A percentile compares a stretch with the other conserved stretches of the same genome.
These are phyloP conservation scores for Phyllotreta striolata DNA, from an alignment of 2,888 invertebrate genomes.

Conservation along the genomic window DNA sequence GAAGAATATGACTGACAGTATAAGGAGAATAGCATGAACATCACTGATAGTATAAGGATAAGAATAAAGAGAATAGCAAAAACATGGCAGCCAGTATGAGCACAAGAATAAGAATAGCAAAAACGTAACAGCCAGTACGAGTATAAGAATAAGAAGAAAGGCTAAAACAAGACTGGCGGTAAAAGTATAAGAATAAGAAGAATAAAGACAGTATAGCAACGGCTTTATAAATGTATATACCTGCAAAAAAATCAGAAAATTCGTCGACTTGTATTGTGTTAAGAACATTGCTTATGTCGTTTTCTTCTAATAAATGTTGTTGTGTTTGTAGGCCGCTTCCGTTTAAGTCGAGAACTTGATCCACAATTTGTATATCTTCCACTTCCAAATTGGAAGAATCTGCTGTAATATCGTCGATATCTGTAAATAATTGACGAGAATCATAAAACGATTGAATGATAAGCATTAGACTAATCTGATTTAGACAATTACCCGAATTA, in stretches of 20 bases:
- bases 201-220: neutral
- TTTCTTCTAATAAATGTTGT: constrained; percentile 72
- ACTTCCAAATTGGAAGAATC: constrained; percentile 54
- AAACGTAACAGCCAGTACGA: too few species aligned
- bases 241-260: constrained; percentile 83
- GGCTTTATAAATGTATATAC: constrained; percentile 57
- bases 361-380: constrained; percentile 65
- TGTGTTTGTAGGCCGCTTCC: constrained; percentile 72
- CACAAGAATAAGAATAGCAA: too few species aligned
- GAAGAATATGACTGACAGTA: too few species aligned
- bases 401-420: constrained; percentile 41
- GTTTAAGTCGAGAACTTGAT: constrained; percentile 65
- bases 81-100: too few species aligned
- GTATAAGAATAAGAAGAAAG: too few species aligned
- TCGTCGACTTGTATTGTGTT: constrained; percentile 82
- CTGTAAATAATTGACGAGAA: constrained; percentile 21
- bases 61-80: too few species aligned
- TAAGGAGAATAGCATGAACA: too few species aligned
- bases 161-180: too few species aligned
- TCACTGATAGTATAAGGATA: too few species aligned
- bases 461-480: neutral
- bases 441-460: neutral
- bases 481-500: constrained; percentile 39
- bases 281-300: constrained; percentile 78
- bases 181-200: neutral